Percentiles rank a stretch among this genome's conserved stretches.
These are phyloP conservation scores for Gadus macrocephalus DNA, from an alignment of 2,113 vertebrate species.

Conservation along the genomic window DNA sequence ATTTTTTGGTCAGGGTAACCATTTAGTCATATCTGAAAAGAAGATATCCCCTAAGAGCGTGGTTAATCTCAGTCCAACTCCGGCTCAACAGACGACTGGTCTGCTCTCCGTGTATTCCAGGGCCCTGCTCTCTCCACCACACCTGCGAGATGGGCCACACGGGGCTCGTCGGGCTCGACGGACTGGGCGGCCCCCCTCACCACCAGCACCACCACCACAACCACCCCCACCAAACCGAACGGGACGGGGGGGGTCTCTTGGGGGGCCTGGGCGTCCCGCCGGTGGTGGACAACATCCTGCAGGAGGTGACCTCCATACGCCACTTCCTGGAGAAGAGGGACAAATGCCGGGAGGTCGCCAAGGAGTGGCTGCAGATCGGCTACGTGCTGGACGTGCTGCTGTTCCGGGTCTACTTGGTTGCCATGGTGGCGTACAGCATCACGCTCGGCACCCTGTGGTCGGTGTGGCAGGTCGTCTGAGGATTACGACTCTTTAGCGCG, in stretches of 20 bases:
- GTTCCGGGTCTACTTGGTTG: constrained; percentile 85
- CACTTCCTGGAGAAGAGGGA: constrained; percentile 85
- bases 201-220: too few species aligned
- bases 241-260: constrained; percentile 29
- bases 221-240: constrained; percentile 43
- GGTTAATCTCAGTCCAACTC: too few species aligned
- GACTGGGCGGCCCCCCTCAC: constrained; percentile 49
- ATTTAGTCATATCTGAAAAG: too few species aligned
- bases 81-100: too few species aligned
- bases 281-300: constrained; percentile 74
- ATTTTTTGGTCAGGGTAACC: too few species aligned
- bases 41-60: too few species aligned
- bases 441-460: constrained; percentile 91
- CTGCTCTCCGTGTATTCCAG: constrained; percentile 52
- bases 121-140: constrained; percentile 73
- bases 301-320: constrained; percentile 81
- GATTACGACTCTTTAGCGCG: too few species aligned
- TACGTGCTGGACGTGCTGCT: constrained; percentile 88
- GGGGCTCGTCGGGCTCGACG: neutral
- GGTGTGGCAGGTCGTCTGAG: constrained; percentile 86
- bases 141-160: constrained; percentile 25
- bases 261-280: constrained; percentile 30
- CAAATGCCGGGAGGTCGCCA: constrained; percentile 78
- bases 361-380: constrained; percentile 92
- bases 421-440: constrained; percentile 83